Evolutionary conservation across 2,888 invertebrate species (phyloP).

Genomic region (Oxyteleia sp.): DNA sequence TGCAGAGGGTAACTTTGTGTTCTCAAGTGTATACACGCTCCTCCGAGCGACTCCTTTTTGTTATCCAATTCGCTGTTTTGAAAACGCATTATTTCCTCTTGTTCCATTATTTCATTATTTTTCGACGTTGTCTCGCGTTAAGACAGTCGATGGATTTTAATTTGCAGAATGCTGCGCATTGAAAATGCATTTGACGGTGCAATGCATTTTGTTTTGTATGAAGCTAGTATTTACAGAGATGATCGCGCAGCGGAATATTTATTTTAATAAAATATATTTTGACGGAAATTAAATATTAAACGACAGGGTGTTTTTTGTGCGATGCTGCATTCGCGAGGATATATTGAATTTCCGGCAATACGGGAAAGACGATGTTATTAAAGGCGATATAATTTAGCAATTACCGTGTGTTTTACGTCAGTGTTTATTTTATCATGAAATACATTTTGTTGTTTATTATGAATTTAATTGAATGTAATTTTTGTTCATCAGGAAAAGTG

Average conservation of each 20-base stretch:
- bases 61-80: slow-evolving; percentile 5
- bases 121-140: not conserved
- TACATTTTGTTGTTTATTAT: too few species aligned
- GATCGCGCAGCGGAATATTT: not conserved
- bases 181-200: not conserved
- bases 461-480: too few species aligned
- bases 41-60: not conserved
- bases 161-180: not conserved
- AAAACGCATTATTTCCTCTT: slow-evolving; percentile 1
- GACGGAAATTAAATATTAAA: not conserved
- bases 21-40: not conserved
- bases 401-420: too few species aligned
- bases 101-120: slow-evolving; percentile 8
- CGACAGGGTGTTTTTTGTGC: too few species aligned
- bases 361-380: too few species aligned
- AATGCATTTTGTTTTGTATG: not conserved
- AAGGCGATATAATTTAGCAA: too few species aligned
- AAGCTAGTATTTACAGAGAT: not conserved
- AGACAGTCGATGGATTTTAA: not conserved
- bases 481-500: too few species aligned
- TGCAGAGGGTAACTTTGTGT: not conserved
- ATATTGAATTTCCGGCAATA: too few species aligned
- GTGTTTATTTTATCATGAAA: too few species aligned
- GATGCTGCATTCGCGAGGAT: too few species aligned
- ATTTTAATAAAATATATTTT: not conserved